Conservation (phyloP, 2,888 invertebrate species). For the Stenodera caucasica region DNA sequence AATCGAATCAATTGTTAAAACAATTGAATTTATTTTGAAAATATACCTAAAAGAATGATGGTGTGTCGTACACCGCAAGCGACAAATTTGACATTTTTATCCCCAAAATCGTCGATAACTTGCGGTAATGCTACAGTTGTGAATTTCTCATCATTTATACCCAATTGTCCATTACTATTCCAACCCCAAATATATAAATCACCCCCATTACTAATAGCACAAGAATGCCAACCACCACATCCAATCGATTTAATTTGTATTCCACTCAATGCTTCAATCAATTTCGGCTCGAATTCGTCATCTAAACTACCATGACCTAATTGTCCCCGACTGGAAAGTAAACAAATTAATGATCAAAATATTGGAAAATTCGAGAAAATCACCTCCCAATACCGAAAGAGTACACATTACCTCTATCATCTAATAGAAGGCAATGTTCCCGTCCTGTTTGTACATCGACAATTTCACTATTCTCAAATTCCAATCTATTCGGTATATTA, state of each 20-base stretch:
- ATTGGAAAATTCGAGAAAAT: constrained; percentile 33
- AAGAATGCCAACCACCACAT: constrained; percentile 87
- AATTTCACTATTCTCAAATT: constrained; percentile 62
- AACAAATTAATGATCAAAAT: constrained; percentile 6
- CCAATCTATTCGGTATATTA: constrained; percentile 63
- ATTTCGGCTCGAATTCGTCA: constrained; percentile 63
- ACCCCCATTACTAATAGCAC: constrained; percentile 75
- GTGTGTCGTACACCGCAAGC: constrained; percentile 80
- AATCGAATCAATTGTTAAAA: constrained; percentile 17
- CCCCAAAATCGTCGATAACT: constrained; percentile 55
- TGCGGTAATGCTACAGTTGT: constrained; percentile 57
- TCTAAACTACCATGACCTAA: constrained; percentile 77
- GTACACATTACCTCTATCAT: constrained; percentile 72
- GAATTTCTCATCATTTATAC: constrained; percentile 54
- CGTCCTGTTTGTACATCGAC: constrained; percentile 73
- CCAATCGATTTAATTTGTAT: constrained; percentile 70
- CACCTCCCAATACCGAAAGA: constrained; percentile 87
- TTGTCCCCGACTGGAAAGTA: constrained; percentile 75
- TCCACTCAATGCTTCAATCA: constrained; percentile 76
- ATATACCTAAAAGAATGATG: constrained; percentile 63
- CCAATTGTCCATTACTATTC: constrained; percentile 86
- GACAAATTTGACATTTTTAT: constrained; percentile 57
- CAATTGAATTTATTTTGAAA: neutral
- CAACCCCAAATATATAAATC: constrained; percentile 91
- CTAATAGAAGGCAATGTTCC: constrained; percentile 77